Base-by-base conservation (phyloP, 2,113 vertebrate genomes). In the Zosterops borbonicus region DNA sequence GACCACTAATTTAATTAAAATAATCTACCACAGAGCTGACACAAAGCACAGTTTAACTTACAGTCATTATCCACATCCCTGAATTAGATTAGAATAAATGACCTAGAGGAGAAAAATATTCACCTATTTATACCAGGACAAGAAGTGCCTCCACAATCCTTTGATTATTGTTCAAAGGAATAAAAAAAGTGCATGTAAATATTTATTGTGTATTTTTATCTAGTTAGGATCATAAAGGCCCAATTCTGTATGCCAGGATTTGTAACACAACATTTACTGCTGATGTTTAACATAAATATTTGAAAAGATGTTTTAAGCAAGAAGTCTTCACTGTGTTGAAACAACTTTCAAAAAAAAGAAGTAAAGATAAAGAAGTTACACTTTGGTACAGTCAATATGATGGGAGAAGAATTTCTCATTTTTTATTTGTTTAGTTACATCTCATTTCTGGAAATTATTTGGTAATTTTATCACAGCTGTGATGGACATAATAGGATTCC, bases 101-200 rank as follows among this genome's bases (percentile, higher is more conserved):
- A 95, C 70, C 70, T 67, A 52, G 70, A 63, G 41, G 16, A 77
- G 67, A 81, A 94, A 59, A 90, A 83, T 35, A 1, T 67, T 91
- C 3, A 0, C 69, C 25, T 80, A 23, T 91, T 81, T 87, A 42
- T 82, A 64, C 11, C 29, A 64, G 62, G 56, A 78, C 35, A 74
- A 68, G 59, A 89, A 75, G 20, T 56, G 35, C 50, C 56, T 94
- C 60, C 65, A 21, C 13, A 56, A 21, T 24, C 53, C 56, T 91
- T 87, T 91, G 60, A 79, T 87, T 79, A 42, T 83, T 91, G 94
- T 92, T 88, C 46, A 69, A 85, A 95, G 78, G 69, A 80, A 83
- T 69, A 62, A 83, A 89, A 88, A 69, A 69, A 41, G 53, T 39
- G 15, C 21, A 22, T 39, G 56, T 67, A 90, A 93, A 88, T 79